Conservation (phyloP, 2,797 vertebrate genomes). For the Etheostoma perlongum region DNA sequence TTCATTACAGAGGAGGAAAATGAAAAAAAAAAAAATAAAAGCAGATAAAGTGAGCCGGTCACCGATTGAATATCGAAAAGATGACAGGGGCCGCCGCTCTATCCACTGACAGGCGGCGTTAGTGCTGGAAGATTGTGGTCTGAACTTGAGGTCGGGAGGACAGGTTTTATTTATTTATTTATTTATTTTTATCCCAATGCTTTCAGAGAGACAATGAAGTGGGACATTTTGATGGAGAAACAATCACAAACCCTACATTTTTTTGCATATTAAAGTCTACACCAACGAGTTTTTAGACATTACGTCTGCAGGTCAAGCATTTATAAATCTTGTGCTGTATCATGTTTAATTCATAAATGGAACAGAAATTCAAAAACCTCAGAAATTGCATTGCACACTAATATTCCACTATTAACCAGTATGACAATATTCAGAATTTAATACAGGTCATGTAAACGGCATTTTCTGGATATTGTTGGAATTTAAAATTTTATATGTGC, state of each 20-base stretch:
- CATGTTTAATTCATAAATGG: background rate
- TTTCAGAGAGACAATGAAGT: background rate
- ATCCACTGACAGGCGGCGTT: slow-evolving; percentile 15
- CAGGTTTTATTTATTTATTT: background rate
- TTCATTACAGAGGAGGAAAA: slow-evolving; percentile 37
- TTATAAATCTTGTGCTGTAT: too few relatives aligned
- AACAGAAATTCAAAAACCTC: background rate
- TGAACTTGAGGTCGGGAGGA: slow-evolving; percentile 15
- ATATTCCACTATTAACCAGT: too few relatives aligned
- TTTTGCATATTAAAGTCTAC: background rate
- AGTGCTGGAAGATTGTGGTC: slow-evolving; percentile 24
- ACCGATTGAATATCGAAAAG: slow-evolving; percentile 47
- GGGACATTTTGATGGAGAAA: background rate
- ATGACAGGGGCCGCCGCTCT: slow-evolving; percentile 19
- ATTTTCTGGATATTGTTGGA: too few relatives aligned
- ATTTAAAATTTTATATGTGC: too few relatives aligned
- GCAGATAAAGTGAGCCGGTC: slow-evolving; percentile 45
- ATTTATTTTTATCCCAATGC: background rate
- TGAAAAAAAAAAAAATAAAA: background rate
- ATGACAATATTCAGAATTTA: too few relatives aligned
- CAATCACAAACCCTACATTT: background rate
- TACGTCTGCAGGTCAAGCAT: background rate
- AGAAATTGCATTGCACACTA: background rate
- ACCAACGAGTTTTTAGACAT: background rate
- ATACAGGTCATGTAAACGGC: too few relatives aligned